A percentile compares a stretch with the other conserved stretches of the same genome.
Conservation (phyloP, 2,888 invertebrate genomes). For the Taphrorychus bicolor region DNA sequence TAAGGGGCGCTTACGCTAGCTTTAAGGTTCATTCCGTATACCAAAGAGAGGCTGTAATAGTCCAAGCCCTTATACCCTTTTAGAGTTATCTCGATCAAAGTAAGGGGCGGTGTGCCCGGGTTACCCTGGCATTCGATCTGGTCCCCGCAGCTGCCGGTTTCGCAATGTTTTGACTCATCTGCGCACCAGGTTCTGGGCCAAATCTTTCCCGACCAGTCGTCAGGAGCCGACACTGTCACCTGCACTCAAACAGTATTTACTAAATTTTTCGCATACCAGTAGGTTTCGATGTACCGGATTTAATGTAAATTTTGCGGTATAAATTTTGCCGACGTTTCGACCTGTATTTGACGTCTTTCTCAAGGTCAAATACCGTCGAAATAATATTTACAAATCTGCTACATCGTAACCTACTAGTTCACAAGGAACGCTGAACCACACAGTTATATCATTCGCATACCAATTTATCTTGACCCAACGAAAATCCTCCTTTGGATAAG, state of each 20-base stretch:
- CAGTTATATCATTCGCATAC: too few species aligned
- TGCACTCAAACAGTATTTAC: not conserved
- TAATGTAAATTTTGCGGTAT: too few species aligned
- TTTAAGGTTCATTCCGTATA: conserved; percentile 62
- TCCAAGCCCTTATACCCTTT: conserved; percentile 56
- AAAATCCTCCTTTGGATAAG: conserved; percentile 48
- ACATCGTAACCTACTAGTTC: too few species aligned
- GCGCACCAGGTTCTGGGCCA: conserved; percentile 60
- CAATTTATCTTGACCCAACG: conserved; percentile 44
- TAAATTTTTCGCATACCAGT: too few species aligned
- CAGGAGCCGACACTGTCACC: conserved; percentile 28
- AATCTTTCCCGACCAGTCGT: conserved; percentile 41
- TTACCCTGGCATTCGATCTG: conserved; percentile 58
- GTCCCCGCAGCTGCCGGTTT: conserved; percentile 59
- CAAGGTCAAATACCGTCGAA: too few species aligned
- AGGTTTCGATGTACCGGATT: too few species aligned
- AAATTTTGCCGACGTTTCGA: not conserved
- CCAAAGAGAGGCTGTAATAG: conserved; percentile 62
- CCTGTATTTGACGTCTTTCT: too few species aligned
- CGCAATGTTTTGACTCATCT: conserved; percentile 50
- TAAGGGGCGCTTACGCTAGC: conserved; percentile 47
- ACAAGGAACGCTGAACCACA: too few species aligned
- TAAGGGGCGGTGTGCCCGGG: conserved; percentile 59
- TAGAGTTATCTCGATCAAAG: conserved; percentile 60
- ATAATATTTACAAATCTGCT: too few species aligned